phyloP scores from a whole-genome alignment of 2,888 invertebrate genomes.

The Chouioia cunea region DNA sequence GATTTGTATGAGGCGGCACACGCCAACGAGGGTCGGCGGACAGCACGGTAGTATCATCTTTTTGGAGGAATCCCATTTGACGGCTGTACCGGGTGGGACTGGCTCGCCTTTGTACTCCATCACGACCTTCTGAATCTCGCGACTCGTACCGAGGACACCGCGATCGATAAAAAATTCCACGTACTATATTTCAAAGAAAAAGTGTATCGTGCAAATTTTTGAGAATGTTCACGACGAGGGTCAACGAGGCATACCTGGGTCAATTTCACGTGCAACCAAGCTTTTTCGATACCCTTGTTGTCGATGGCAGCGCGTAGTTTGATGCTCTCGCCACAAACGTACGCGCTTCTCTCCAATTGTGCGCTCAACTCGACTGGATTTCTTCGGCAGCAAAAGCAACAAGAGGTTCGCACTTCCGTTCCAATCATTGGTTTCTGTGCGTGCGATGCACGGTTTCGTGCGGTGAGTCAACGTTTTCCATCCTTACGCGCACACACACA shows the following conservation, averaged over 20 bases:
- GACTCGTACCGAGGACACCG: slow-evolving; percentile 79
- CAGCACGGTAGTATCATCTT: slow-evolving; percentile 79
- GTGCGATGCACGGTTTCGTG: too few relatives aligned
- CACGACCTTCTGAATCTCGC: slow-evolving; percentile 77
- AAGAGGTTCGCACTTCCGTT: slow-evolving; percentile 75
- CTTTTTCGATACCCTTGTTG: slow-evolving; percentile 76
- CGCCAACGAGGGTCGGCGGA: slow-evolving; percentile 81
- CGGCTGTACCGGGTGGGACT: slow-evolving; percentile 73
- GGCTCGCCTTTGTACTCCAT: slow-evolving; percentile 79
- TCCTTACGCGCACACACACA: too few relatives aligned
- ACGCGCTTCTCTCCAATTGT: slow-evolving; percentile 79
- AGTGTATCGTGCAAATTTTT: too few relatives aligned
- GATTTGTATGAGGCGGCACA: slow-evolving; percentile 79
- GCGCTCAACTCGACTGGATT: slow-evolving; percentile 78
- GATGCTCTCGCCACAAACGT: slow-evolving; percentile 81
- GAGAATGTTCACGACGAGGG: too few relatives aligned
- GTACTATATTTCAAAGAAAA: slow-evolving; percentile 71
- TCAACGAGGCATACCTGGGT: slow-evolving; percentile 66
- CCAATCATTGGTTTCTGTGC: slow-evolving; percentile 76
- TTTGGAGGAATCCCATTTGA: slow-evolving; percentile 77
- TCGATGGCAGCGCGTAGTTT: slow-evolving; percentile 79
- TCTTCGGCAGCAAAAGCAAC: slow-evolving; percentile 80
- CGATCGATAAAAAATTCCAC: slow-evolving; percentile 83
- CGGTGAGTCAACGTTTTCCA: too few relatives aligned
- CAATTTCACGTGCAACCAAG: slow-evolving; percentile 72